Evolutionary conservation across 2,888 invertebrate genomes (phyloP).

Genomic region (Branchipolynoe longqiensis): DNA sequence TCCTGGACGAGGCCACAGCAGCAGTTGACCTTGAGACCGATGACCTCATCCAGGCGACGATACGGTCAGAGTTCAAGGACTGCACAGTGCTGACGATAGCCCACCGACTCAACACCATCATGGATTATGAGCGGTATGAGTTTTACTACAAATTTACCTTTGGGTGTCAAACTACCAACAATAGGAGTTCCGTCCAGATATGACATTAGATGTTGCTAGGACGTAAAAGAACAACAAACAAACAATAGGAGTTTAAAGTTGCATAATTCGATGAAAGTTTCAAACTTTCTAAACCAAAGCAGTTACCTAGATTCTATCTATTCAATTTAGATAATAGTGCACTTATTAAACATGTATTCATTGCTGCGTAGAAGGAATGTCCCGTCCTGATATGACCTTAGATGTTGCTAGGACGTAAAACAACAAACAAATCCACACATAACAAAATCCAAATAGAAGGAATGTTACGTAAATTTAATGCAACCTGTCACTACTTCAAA

Average conservation of each 20-base stretch:
- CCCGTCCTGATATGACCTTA: too few species aligned
- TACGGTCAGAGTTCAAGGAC: constrained; percentile 16
- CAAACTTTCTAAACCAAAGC: too few species aligned
- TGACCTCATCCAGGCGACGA: constrained; percentile 28
- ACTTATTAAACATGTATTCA: not conserved
- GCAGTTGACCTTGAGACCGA: constrained; percentile 29
- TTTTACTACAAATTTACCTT: not conserved
- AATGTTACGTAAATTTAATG: not conserved
- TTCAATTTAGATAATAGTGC: too few species aligned
- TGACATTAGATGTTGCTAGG: too few species aligned
- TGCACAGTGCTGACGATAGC: constrained; percentile 31
- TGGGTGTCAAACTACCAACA: not conserved
- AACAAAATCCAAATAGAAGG: not conserved
- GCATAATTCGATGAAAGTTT: too few species aligned
- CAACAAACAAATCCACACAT: too few species aligned
- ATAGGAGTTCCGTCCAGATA: too few species aligned
- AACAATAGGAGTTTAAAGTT: too few species aligned
- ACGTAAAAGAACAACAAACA: too few species aligned
- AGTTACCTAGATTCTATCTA: too few species aligned
- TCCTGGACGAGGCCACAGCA: constrained; percentile 21
- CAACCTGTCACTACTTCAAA: too few species aligned
- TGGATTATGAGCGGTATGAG: constrained; percentile 15
- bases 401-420: too few species aligned
- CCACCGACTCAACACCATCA: constrained; percentile 17
- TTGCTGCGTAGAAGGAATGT: not conserved